Evolutionary conservation across 1,140 invertebrate species (phyloP).

Genomic region (Araneus ventricosus): DNA sequence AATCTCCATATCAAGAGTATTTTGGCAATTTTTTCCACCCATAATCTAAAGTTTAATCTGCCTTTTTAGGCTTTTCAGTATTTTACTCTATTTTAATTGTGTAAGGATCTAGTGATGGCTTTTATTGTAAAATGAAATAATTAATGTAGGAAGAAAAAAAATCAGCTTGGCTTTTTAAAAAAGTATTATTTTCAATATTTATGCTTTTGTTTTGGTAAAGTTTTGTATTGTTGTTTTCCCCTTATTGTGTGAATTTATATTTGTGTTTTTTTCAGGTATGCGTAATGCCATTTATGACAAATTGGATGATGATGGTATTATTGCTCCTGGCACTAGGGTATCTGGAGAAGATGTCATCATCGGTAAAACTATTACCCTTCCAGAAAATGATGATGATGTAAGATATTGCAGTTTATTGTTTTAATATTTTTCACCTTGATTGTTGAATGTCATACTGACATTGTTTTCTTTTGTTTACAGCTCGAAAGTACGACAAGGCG

Average conservation of each 20-base stretch:
- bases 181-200: no score
- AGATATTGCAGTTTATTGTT: background rate
- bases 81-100: no score
- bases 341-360: conserved; percentile 99
- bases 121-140: no score
- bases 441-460: background rate
- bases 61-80: no score
- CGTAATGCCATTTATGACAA: conserved; percentile 99
- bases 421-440: conserved; percentile 29
- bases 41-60: no score
- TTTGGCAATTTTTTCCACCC: no score
- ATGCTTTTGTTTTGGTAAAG: no score
- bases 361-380: conserved; percentile 98
- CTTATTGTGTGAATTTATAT: background rate
- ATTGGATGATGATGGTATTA: conserved; percentile 98
- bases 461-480: conserved; percentile 79
- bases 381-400: conserved; percentile 97
- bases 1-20: no score
- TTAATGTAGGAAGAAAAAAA: no score
- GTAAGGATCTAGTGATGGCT: no score
- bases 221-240: background rate
- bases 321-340: conserved; percentile 97
- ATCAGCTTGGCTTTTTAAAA: no score
- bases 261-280: conserved; percentile 86
- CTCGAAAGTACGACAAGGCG: conserved; percentile 93